Evolutionary conservation across 2,797 vertebrate genomes (phyloP).

Genomic region (Gymnopithys bicolor): DNA sequence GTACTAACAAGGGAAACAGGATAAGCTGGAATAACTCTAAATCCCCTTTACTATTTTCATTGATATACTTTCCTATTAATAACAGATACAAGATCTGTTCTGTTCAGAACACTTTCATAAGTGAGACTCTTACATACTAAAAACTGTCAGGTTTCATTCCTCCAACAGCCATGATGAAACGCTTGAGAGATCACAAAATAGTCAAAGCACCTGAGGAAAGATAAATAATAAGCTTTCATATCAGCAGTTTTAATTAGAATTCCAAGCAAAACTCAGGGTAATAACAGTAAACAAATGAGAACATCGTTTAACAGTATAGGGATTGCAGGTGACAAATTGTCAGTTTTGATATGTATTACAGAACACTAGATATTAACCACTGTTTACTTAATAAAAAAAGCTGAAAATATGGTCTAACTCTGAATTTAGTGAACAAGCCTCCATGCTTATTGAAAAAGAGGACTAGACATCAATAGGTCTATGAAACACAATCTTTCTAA

Average conservation of each 20-base stretch:
- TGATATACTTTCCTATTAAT: neutral
- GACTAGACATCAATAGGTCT: neutral
- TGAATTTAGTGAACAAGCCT: neutral
- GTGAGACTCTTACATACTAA: neutral
- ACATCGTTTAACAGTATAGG: neutral
- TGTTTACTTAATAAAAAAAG: neutral
- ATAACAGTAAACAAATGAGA: neutral
- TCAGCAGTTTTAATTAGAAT: neutral
- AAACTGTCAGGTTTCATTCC: neutral
- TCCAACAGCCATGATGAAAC: neutral
- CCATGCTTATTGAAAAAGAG: neutral
- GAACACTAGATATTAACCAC: neutral
- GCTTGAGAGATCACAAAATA: neutral
- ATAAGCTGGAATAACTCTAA: neutral
- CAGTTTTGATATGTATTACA: neutral
- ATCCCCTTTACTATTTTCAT: neutral
- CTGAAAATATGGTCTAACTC: neutral
- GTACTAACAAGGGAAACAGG: neutral
- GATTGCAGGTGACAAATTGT: neutral
- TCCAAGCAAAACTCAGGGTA: neutral
- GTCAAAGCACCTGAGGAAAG: neutral
- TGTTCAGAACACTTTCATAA: neutral
- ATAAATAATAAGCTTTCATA: neutral
- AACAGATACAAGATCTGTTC: neutral
- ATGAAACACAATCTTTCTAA: neutral